Evolutionary conservation across 2,888 invertebrate species (phyloP).

Genomic region (Lottia gigantea): DNA sequence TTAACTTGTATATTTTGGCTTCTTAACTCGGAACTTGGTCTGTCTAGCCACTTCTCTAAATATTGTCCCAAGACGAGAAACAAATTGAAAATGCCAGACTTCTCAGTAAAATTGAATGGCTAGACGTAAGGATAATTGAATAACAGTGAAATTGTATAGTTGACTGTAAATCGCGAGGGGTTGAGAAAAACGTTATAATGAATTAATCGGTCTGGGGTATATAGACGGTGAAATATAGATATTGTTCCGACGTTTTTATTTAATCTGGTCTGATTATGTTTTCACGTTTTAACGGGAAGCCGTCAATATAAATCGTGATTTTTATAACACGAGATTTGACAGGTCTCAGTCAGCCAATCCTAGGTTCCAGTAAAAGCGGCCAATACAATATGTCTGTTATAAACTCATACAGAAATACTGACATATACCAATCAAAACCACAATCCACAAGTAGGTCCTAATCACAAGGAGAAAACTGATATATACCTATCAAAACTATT

Average conservation of each 20-base stretch:
- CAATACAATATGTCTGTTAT: too few species aligned
- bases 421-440: too few species aligned
- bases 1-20: not conserved
- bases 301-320: too few species aligned
- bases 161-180: not conserved
- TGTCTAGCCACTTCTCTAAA: conserved; percentile 7
- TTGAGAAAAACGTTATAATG: not conserved
- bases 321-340: too few species aligned
- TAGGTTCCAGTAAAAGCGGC: too few species aligned
- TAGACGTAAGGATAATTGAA: not conserved
- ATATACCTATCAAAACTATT: too few species aligned
- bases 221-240: not conserved
- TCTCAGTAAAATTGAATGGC: not conserved
- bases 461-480: too few species aligned
- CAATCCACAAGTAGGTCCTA: too few species aligned
- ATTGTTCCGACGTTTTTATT: conserved; percentile 1
- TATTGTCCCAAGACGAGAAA: not conserved
- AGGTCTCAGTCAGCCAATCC: too few species aligned
- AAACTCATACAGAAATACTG: too few species aligned
- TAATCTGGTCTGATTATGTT: not conserved
- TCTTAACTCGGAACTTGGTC: not conserved
- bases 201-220: conserved; percentile 4
- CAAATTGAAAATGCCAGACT: not conserved
- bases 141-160: not conserved
- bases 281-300: too few species aligned